A percentile compares a stretch with the other conserved stretches of the same genome.
These are phyloP conservation scores for Ceriagrion tenellum DNA, from an alignment of 2,888 invertebrate genomes.

Conservation along the genomic window DNA sequence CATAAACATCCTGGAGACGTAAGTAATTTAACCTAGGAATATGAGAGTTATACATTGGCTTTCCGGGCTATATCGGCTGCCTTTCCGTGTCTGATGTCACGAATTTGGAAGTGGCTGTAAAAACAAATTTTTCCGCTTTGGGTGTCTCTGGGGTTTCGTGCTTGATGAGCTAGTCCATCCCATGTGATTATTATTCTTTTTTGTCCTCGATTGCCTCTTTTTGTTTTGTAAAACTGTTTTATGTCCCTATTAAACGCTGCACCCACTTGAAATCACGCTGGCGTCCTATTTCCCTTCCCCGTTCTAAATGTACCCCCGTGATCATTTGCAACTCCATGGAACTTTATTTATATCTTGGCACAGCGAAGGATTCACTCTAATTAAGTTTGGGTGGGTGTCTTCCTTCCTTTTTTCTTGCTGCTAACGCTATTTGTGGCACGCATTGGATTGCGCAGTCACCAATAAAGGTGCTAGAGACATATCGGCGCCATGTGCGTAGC, in stretches of 20 bases:
- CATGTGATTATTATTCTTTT: neutral
- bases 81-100: too few relatives aligned
- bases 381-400: neutral
- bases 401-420: neutral
- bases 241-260: neutral
- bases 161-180: neutral
- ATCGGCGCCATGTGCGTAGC: neutral
- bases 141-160: too few relatives aligned
- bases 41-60: too few relatives aligned
- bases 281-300: neutral
- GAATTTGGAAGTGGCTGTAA: too few relatives aligned
- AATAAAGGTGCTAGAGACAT: neutral
- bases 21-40: too few relatives aligned
- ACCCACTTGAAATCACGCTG: neutral
- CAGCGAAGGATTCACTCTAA: neutral
- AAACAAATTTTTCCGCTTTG: too few relatives aligned
- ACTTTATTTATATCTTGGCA: conserved; percentile 36
- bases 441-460: neutral
- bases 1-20: too few relatives aligned
- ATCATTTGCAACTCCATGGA: conserved; percentile 31
- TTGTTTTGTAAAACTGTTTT: neutral
- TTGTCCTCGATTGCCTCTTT: neutral
- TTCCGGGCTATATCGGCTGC: too few relatives aligned
- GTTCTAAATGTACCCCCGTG: conserved; percentile 11
- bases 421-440: neutral